These are phyloP conservation scores for Lagenorhynchus albirostris DNA, from an alignment of 2,113 vertebrate species.

Conservation along the genomic window DNA sequence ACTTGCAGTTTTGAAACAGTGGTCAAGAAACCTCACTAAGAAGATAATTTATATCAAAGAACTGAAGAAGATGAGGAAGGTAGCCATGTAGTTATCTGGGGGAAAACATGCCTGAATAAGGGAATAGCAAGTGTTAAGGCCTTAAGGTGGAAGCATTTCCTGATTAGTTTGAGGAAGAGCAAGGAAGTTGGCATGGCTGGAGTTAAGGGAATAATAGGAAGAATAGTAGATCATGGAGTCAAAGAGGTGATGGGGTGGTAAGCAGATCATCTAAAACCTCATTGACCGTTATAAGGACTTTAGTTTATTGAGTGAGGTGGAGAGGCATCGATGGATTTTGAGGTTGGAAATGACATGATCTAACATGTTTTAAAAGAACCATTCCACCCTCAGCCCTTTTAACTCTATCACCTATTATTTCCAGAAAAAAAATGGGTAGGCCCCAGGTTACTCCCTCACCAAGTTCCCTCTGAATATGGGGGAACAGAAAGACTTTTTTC, in stretches of 20 bases:
- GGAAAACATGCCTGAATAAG: not conserved
- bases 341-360: not conserved
- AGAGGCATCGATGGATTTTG: not conserved
- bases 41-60: not conserved
- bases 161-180: not conserved
- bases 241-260: not conserved
- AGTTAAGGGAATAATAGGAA: not conserved
- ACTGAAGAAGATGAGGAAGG: not conserved
- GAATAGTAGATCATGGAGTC: not conserved
- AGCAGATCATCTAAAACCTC: not conserved
- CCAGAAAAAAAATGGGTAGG: not conserved
- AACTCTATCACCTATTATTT: not conserved
- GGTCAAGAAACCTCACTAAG: not conserved
- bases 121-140: not conserved
- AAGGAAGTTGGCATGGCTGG: not conserved
- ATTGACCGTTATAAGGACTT: not conserved
- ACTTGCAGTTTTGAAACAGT: not conserved
- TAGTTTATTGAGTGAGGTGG: not conserved
- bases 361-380: conserved; percentile 10
- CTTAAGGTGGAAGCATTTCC: not conserved
- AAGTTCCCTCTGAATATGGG: not conserved
- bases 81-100: not conserved
- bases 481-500: not conserved
- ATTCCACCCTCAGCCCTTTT: not conserved
- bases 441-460: not conserved